Evolutionary conservation across 2,888 invertebrate genomes (phyloP), one percentile per base, ranked within the genome.

Genomic region (Melanostoma mellinum): DNA sequence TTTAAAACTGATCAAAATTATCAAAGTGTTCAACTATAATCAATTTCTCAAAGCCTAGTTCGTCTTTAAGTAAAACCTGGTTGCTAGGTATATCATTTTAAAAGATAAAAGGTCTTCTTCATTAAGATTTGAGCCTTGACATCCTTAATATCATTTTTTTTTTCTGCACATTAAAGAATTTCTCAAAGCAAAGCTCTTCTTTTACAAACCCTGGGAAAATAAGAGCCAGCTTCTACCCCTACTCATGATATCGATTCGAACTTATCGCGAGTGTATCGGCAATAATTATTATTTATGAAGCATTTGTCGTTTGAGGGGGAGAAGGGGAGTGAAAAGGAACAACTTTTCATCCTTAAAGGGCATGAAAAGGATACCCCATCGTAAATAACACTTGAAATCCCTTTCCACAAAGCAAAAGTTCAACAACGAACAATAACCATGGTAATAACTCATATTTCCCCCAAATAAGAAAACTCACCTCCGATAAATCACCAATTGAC

Each of bases 401-500:
- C 9, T 61, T 8, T 3, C 8, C 20, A 44, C 20, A 20, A 20
- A 20, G 20, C 20, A 20, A 20, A 20, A 42, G 42, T 6, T 3
- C 33, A 42, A 8, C 9, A 33, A 9, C n/a, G n/a, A 33, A 9
- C 9, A 8, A 8, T 33, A 2, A 48, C 8, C 48, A 61, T 61
- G 61, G 61, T 35, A 30, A 61, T 61, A 61, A 61, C 48, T 63
- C 55, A 40, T 36, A 67, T 55, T 36, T 10, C 3, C 46, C 56
- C 56, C 5, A 38, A 44, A 58, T 55, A 63, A 8, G 48, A 6
- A n/a, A 65, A 78, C 73, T 78, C 73, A 78, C 61, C 61, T 42
- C 68, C 79, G 40, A 76, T 72, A 76, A 76, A 81, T 76, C 71
- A 63, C 71, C 65, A 76, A 76, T 71, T 81, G 80, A 61, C 67